Evolutionary conservation across 37 sponge, comb jelly and placozoan species (phyloP).

Genomic region (Chondrilla cf. caribensis): DNA sequence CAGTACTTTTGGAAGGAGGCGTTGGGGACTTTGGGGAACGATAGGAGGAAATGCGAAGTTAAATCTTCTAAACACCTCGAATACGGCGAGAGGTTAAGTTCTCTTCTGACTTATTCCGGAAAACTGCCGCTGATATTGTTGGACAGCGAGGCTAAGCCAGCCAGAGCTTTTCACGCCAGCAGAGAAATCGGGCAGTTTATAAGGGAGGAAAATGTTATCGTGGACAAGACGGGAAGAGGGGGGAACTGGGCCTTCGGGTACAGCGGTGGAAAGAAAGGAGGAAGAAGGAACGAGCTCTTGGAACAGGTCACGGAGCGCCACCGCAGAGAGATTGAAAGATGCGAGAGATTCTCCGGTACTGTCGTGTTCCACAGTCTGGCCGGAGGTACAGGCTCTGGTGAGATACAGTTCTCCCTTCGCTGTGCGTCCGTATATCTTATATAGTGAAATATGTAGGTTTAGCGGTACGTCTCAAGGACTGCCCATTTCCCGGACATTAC

Average conservation of each 20-base stretch:
- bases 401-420: background rate
- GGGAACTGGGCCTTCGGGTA: slow-evolving; percentile 87
- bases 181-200: background rate
- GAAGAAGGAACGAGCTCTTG: background rate
- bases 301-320: slow-evolving; percentile 35
- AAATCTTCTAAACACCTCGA: background rate
- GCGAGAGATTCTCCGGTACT: slow-evolving; percentile 57
- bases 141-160: slow-evolving; percentile 69
- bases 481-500: no score
- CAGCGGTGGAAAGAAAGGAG: slow-evolving; percentile 13
- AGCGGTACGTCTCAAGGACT: background rate
- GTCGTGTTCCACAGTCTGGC: slow-evolving; percentile 76
- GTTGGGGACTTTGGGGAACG: background rate
- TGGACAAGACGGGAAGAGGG: slow-evolving; percentile 62
- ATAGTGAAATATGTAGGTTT: background rate
- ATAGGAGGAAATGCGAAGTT: background rate
- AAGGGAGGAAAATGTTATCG: slow-evolving; percentile 17
- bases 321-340: slow-evolving; percentile 62
- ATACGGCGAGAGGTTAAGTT: background rate
- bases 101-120: slow-evolving; percentile 31
- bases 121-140: slow-evolving; percentile 53
- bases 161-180: background rate
- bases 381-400: slow-evolving; percentile 91
- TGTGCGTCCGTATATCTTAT: no score
- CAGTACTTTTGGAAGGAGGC: slow-evolving; percentile 47